Conservation (phyloP, 2,888 invertebrate genomes). For the Hesperia comma region DNA sequence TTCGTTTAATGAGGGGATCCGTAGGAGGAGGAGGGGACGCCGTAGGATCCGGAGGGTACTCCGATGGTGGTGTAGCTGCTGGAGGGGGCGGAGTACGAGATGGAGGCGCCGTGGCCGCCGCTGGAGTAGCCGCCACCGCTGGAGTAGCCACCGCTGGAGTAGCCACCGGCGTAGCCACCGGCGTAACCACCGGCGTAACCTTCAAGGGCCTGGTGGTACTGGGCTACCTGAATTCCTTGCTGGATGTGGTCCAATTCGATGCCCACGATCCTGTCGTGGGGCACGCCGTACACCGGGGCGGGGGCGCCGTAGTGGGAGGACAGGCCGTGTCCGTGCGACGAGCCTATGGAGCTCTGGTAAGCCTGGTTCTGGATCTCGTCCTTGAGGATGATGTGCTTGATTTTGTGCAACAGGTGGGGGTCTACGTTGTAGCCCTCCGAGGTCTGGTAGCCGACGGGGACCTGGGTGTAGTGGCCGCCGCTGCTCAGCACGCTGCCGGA, state of each 20-base stretch:
- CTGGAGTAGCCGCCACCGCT: conserved; percentile 44
- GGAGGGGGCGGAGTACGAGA: conserved; percentile 60
- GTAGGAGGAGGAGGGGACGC: conserved; percentile 77
- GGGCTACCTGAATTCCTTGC: conserved; percentile 94
- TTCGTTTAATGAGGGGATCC: conserved; percentile 73
- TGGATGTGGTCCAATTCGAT: conserved; percentile 93
- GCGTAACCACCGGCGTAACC: conserved; percentile 70
- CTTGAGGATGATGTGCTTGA: conserved; percentile 92
- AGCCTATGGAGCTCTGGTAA: conserved; percentile 78
- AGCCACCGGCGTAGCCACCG: conserved; percentile 70
- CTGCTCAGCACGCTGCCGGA: conserved; percentile 70
- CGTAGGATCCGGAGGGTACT: conserved; percentile 77
- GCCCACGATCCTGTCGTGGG: conserved; percentile 88
- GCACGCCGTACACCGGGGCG: conserved; percentile 87
- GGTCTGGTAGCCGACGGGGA: conserved; percentile 90
- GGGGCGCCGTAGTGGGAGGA: conserved; percentile 89
- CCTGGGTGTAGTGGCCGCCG: conserved; percentile 90
- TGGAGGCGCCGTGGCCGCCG: conserved; percentile 55
- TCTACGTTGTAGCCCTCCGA: conserved; percentile 93
- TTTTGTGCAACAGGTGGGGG: conserved; percentile 90
- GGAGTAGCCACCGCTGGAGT: conserved; percentile 54
- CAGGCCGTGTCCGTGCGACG: conserved; percentile 76
- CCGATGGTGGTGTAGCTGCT: conserved; percentile 71
- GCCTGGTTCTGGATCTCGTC: conserved; percentile 87
- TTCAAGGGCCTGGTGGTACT: conserved; percentile 90